These are phyloP conservation scores for Trichonephila clavata DNA, from an alignment of 1,140 invertebrate species.

Conservation along the genomic window DNA sequence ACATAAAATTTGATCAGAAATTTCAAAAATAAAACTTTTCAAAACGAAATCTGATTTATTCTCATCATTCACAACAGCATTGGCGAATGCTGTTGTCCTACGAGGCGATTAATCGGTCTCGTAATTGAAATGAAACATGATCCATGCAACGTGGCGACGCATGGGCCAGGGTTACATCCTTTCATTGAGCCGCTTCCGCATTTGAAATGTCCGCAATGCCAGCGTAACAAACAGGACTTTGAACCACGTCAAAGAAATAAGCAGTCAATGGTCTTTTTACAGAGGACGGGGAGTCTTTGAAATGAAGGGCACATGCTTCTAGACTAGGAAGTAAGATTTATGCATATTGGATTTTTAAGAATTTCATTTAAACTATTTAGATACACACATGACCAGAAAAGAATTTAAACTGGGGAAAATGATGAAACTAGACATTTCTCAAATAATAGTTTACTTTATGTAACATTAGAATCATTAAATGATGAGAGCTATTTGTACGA, in stretches of 20 bases:
- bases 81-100: neutral
- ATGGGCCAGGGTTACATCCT: slow-evolving; percentile 20
- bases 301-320: neutral
- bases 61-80: neutral
- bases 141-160: slow-evolving; percentile 15
- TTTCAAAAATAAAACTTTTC: neutral
- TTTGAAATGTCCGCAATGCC: neutral
- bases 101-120: slow-evolving; percentile 4
- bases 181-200: slow-evolving; percentile 52
- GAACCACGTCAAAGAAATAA: neutral
- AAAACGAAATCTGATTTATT: neutral
- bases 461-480: too few species aligned
- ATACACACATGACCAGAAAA: too few species aligned
- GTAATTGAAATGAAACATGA: slow-evolving; percentile 38
- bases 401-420: too few species aligned
- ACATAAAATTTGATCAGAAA: too few species aligned
- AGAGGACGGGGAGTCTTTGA: neutral
- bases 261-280: neutral
- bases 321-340: neutral
- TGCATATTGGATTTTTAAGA: neutral
- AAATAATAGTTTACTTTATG: too few species aligned
- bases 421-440: too few species aligned
- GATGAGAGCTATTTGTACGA: too few species aligned
- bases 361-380: too few species aligned
- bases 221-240: slow-evolving; percentile 27